phyloP scores from a whole-genome alignment of 2,888 invertebrate genomes.

The Athripsodes cinereus region DNA sequence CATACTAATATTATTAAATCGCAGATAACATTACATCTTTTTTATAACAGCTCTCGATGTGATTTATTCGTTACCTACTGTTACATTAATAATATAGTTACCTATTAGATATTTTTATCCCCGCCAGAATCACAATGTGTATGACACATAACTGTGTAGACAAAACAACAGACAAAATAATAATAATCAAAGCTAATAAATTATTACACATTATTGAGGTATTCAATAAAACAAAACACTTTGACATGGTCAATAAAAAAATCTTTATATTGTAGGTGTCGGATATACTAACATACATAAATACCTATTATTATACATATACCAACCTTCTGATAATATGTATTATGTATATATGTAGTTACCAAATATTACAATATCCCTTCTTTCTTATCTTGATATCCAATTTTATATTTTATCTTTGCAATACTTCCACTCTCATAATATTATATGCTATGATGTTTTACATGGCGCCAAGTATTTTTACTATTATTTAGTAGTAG shows the following conservation, averaged over 20 bases:
- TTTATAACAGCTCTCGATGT: too few relatives aligned
- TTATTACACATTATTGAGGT: not conserved
- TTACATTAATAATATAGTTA: too few relatives aligned
- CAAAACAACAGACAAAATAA: not conserved
- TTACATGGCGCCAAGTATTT: not conserved
- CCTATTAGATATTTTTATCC: too few relatives aligned
- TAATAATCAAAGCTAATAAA: not conserved
- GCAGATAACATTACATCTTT: too few relatives aligned
- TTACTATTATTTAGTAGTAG: not conserved
- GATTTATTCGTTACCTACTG: too few relatives aligned
- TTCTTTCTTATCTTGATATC: constrained; percentile 22
- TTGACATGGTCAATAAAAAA: not conserved
- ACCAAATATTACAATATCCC: too few relatives aligned
- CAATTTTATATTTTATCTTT: constrained; percentile 22
- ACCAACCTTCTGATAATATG: too few relatives aligned
- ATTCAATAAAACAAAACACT: constrained; percentile 2
- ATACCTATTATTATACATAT: too few relatives aligned
- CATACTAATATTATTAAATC: too few relatives aligned
- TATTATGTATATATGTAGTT: too few relatives aligned
- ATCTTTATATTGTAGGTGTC: not conserved
- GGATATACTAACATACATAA: too few relatives aligned
- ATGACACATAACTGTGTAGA: not conserved
- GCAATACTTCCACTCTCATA: constrained; percentile 16
- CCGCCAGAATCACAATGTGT: not conserved
- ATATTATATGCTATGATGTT: too few relatives aligned